Base-by-base conservation (phyloP, 2,888 invertebrate species). In the Tromatobia lineatoria region DNA sequence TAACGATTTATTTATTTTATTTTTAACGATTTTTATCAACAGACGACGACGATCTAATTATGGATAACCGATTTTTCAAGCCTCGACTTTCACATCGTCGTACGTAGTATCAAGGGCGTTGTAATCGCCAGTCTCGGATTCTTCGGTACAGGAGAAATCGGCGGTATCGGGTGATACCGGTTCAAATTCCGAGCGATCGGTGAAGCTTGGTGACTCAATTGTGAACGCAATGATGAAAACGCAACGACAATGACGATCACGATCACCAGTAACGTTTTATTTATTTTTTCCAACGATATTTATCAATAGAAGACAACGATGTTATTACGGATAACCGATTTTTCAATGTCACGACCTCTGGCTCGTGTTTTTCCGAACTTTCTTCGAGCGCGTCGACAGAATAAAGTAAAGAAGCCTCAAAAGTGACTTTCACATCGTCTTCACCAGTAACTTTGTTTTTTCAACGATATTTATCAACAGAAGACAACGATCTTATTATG, bases 131-230 rank as follows among this genome's bases (percentile, higher is more conserved):
- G 18, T 80, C 71, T 75, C 84, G 61, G 85, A 86, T 52, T 85
- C 86, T 67, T 88, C 88, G 78, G 84, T 86, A 70, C 64, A 81
- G 29, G 84, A 84, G 81, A 87, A 87, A 87, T 88, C 88, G 85
- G 88, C 87, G 80, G 85, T 85, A 83, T 80, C 87, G 86, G 87
- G 79, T 18, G 81, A 81, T 84, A 82, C 91, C 88, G 91, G 90
- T 89, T 91, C 92, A 89, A 91, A 90, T 88, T 93, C 92, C 91
- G 93, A 91, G 88, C 90, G 91, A 88, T 91, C 92, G 84, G 92
- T 92, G 73, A 90, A 93, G 87, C 92, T 93, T 91, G 93, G 91
- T 88, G 93, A 92, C 92, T 93, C 93, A 93, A 93, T 93, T 91
- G 88, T 93, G 92, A 90, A 91, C 85, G 88, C 15, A 80, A 66